Base-by-base conservation (phyloP, 2,113 vertebrate species). In the Cyphomyrus plagiostoma region DNA sequence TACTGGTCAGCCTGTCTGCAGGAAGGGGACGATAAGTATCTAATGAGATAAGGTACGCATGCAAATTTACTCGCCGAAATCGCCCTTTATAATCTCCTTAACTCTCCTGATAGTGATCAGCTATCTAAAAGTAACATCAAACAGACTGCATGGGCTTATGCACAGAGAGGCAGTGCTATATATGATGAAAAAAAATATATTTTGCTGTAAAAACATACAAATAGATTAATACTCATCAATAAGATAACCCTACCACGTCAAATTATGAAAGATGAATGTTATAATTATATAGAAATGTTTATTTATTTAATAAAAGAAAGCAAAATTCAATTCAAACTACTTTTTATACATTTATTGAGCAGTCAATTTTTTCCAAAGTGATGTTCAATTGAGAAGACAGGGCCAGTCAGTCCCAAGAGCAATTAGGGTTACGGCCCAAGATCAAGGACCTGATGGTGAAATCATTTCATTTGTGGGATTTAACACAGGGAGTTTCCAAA, bases 11-110 rank as follows among this genome's bases (percentile, higher is more conserved):
- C 93, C 94, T 93, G 93, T 91, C 91, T 92, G 91, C 93, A 83
- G 56, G 42, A 89, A 88, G 45, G 83, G 19, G 13, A 46, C 91
- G 95, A 96, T 96, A 96, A 91, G 91, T 90, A 96, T 96, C 94
- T 96, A 95, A 95, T 95, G 94, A 95, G 96, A 96, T 96, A 96
- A 95, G 92, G 93, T 94, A 94, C 89, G 91, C 93, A 96, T 96
- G 95, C 95, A 96, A 96, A 96, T 96, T 94, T 95, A 94, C 94
- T 94, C 93, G 94, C 94, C 93, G 94, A 95, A 94, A 89, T 80
- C 49, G 70, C 93, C 92, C 93, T 93, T 94, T 93, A 94, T 96
- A 96, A 96, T 96, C 96, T 95, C 94, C 95, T 96, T 95, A 96
- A 93, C 92, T 35, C 89, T 92, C 91, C 91, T 52, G 94, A 96